A percentile compares a stretch with the other conserved stretches of the same genome.
phyloP scores from a whole-genome alignment of 2,888 invertebrate species.

The Geophilus truncorum region DNA sequence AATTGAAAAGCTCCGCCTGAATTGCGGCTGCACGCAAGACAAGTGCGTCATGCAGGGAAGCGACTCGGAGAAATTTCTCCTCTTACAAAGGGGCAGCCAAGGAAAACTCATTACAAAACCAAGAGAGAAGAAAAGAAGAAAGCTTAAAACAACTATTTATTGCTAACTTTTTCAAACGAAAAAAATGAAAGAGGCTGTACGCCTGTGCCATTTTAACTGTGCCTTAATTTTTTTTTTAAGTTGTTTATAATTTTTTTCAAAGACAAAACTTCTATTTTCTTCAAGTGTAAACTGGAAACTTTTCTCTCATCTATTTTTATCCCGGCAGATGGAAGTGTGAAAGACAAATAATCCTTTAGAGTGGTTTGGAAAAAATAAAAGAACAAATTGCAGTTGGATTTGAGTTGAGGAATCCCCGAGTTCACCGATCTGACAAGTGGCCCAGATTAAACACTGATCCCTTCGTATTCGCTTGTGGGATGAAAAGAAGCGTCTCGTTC shows the following conservation, averaged over 20 bases:
- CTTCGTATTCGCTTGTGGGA: not conserved
- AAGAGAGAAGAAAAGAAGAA: not conserved
- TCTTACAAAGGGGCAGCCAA: not conserved
- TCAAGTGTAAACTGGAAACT: not conserved
- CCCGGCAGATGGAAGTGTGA: not conserved
- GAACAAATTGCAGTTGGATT: constrained; percentile 24
- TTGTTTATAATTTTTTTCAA: too few relatives aligned
- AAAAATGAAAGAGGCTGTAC: too few relatives aligned
- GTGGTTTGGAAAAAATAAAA: not conserved
- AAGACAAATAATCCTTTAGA: constrained; percentile 20
- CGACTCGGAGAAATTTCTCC: not conserved
- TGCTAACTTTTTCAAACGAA: not conserved
- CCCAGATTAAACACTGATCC: constrained; percentile 27
- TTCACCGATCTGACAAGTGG: constrained; percentile 21
- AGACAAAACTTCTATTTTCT: not conserved
- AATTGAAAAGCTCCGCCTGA: constrained; percentile 27
- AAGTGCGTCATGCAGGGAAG: constrained; percentile 16
- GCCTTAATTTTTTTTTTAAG: not conserved
- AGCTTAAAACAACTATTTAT: not conserved
- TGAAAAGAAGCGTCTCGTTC: constrained; percentile 17
- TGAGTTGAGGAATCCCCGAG: constrained; percentile 16
- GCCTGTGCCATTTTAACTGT: too few relatives aligned
- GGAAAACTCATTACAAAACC: constrained; percentile 5
- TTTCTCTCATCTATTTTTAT: not conserved
- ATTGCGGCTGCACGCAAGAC: constrained; percentile 22